Conservation (phyloP, 2,113 vertebrate genomes). For the Coptodon rendalli region DNA sequence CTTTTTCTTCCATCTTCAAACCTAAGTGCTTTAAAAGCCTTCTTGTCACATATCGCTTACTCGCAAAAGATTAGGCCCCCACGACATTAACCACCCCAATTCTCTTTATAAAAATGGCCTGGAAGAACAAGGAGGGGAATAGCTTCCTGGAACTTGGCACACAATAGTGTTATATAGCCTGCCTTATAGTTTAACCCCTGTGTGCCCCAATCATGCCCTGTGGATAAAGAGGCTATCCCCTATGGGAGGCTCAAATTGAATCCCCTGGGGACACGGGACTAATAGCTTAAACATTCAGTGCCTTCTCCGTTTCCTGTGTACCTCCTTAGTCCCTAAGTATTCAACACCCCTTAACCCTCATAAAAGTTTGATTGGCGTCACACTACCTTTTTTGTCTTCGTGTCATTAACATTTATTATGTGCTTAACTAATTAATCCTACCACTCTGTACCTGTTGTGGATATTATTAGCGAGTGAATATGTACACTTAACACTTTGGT, state of each 20-base stretch:
- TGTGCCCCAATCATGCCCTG: slow-evolving; percentile 51
- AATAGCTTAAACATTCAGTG: slow-evolving; percentile 54
- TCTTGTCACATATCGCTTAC: slow-evolving; percentile 60
- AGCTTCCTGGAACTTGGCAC: slow-evolving; percentile 42
- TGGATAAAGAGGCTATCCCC: slow-evolving; percentile 53
- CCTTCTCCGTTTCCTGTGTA: slow-evolving; percentile 29
- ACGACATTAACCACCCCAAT: slow-evolving; percentile 46
- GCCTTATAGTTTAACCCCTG: slow-evolving; percentile 57
- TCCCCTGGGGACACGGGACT: slow-evolving; percentile 35
- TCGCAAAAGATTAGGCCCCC: slow-evolving; percentile 46
- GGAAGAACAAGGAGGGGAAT: slow-evolving; percentile 25
- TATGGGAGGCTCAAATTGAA: slow-evolving; percentile 59
- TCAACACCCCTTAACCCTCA: slow-evolving; percentile 31
- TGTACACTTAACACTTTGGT: slow-evolving; percentile 20
- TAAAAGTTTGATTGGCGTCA: slow-evolving; percentile 47
- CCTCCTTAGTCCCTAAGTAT: slow-evolving; percentile 28
- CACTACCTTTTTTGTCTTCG: not conserved
- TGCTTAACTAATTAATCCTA: slow-evolving; percentile 13
- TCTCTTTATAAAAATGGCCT: slow-evolving; percentile 39
- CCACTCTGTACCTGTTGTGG: not conserved
- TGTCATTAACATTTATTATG: slow-evolving; percentile 25
- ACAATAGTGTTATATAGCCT: slow-evolving; percentile 52
- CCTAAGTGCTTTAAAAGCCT: slow-evolving; percentile 59
- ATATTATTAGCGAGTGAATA: not conserved
- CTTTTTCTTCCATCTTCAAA: slow-evolving; percentile 45